These are phyloP conservation scores for Phrynosoma platyrhinos DNA, from an alignment of 2,113 vertebrate genomes.

Conservation along the genomic window DNA sequence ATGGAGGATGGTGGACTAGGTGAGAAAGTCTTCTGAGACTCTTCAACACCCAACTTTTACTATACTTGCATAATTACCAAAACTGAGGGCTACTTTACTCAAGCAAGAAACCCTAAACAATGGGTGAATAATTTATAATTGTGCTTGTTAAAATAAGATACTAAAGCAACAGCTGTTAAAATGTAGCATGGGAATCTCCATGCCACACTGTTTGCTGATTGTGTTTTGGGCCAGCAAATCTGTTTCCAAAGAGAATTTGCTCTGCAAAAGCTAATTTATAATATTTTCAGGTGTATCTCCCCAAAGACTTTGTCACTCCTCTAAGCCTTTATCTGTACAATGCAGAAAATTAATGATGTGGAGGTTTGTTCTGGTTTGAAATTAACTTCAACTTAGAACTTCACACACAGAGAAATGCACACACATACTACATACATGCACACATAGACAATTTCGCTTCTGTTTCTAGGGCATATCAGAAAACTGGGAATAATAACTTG, in stretches of 20 bases:
- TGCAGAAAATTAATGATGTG: slow-evolving; percentile 63
- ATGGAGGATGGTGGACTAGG: no score
- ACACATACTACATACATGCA: background rate
- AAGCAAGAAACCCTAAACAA: slow-evolving; percentile 12
- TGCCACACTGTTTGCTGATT: slow-evolving; percentile 47
- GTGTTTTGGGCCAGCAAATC: slow-evolving; percentile 72
- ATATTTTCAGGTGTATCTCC: slow-evolving; percentile 66
- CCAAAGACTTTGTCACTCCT: slow-evolving; percentile 66
- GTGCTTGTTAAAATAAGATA: slow-evolving; percentile 54
- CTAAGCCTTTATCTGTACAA: slow-evolving; percentile 67
- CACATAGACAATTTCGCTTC: slow-evolving; percentile 33
- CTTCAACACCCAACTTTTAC: no score
- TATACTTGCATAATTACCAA: background rate
- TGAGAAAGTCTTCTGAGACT: no score
- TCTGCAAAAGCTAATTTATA: slow-evolving; percentile 71
- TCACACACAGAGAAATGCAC: background rate
- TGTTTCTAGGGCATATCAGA: slow-evolving; percentile 31
- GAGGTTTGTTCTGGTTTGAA: slow-evolving; percentile 66
- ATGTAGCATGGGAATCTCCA: slow-evolving; percentile 57
- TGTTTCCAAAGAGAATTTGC: slow-evolving; percentile 65
- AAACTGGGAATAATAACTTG: slow-evolving; percentile 34
- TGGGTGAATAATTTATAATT: slow-evolving; percentile 36
- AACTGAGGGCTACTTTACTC: background rate
- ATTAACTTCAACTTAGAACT: slow-evolving; percentile 57
- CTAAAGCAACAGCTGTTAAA: slow-evolving; percentile 63